Conservation (phyloP, 2,888 invertebrate genomes). For the Cerastis rubricosa region DNA sequence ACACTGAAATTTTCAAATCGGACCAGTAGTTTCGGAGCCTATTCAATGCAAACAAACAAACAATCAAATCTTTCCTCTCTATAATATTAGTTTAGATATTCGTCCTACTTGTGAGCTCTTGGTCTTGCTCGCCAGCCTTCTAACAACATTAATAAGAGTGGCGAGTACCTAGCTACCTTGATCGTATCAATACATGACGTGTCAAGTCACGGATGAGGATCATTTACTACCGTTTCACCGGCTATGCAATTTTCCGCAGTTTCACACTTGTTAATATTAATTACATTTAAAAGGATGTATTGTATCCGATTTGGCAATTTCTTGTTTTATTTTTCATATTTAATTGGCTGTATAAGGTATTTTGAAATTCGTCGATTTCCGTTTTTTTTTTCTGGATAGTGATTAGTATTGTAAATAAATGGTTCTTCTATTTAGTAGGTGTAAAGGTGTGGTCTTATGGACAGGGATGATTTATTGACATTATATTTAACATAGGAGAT, state of each 20-base stretch:
- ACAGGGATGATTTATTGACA: neutral
- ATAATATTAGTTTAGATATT: no score
- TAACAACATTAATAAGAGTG: constrained; percentile 15
- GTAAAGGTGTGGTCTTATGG: neutral
- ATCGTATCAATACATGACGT: constrained; percentile 52
- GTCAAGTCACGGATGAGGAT: constrained; percentile 56
- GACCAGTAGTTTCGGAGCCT: no score
- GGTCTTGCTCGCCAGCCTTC: neutral
- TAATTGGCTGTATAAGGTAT: neutral
- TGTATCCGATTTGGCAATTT: constrained; percentile 35
- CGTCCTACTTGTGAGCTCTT: neutral
- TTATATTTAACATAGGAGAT: neutral
- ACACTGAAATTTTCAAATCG: no score
- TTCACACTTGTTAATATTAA: constrained; percentile 49
- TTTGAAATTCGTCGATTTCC: constrained; percentile 1
- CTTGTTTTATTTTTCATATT: constrained; percentile 4
- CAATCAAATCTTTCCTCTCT: no score
- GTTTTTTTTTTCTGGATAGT: neutral
- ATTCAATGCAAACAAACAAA: no score
- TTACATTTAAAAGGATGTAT: constrained; percentile 38
- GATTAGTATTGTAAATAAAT: neutral
- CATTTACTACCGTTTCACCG: constrained; percentile 56
- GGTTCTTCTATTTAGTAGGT: neutral
- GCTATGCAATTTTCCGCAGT: constrained; percentile 57
- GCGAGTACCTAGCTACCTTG: constrained; percentile 8